A percentile compares a stretch with the other conserved stretches of the same genome.
phyloP scores from a whole-genome alignment of 2,888 invertebrate species.

The Spilosoma lubricipeda region DNA sequence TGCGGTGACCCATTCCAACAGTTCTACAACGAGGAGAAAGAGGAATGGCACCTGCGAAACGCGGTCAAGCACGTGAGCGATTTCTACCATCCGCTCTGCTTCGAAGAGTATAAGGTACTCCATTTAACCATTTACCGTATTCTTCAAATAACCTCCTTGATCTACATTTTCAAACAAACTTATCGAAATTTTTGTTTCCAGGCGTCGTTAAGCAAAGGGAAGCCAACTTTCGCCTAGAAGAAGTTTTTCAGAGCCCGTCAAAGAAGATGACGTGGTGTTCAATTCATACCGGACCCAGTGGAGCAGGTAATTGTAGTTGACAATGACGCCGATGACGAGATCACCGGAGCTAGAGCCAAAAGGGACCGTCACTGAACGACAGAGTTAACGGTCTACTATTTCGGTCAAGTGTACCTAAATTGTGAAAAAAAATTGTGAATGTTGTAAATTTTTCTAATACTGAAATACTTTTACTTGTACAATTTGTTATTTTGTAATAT shows the following conservation, averaged over 20 bases:
- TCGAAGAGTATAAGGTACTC: conserved; percentile 93
- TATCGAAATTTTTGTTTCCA: conserved; percentile 34
- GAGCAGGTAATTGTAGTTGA: too few relatives aligned
- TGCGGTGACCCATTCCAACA: too few relatives aligned
- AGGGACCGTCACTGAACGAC: conserved; percentile 41
- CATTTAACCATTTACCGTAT: too few relatives aligned
- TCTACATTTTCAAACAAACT: neutral
- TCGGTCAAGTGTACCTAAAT: too few relatives aligned
- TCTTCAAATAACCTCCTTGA: too few relatives aligned
- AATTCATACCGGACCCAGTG: neutral
- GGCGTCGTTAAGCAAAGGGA: conserved; percentile 73
- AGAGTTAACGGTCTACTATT: too few relatives aligned
- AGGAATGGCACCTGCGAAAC: too few relatives aligned
- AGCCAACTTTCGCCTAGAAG: conserved; percentile 32
- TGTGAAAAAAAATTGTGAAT: neutral
- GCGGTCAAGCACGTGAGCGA: conserved; percentile 89
- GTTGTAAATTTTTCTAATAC: conserved; percentile 33
- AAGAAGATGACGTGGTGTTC: conserved; percentile 12
- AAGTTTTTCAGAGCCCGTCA: conserved; percentile 56
- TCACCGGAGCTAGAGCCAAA: neutral
- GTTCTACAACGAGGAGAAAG: too few relatives aligned
- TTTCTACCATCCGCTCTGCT: conserved; percentile 96
- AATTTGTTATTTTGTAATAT: conserved; percentile 41
- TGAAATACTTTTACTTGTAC: conserved; percentile 37
- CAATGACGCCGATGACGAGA: too few relatives aligned